These are phyloP conservation scores for Oxycera nigricornis DNA, from an alignment of 2,888 invertebrate genomes.

Conservation along the genomic window DNA sequence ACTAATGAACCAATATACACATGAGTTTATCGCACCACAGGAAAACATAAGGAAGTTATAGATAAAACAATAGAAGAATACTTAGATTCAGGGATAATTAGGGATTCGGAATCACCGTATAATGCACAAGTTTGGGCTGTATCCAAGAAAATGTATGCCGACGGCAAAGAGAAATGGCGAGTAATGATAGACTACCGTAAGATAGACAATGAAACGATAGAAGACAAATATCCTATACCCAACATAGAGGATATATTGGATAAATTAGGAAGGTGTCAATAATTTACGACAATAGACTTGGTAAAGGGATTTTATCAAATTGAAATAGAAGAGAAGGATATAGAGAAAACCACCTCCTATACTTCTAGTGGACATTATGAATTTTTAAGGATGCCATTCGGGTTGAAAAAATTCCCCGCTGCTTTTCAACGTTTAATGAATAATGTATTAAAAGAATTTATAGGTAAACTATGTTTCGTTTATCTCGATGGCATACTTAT, in stretches of 20 bases:
- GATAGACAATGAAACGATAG: no score
- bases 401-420: conserved; percentile 58
- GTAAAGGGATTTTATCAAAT: conserved; percentile 58
- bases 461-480: conserved; percentile 31
- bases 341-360: conserved; percentile 56
- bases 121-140: no score
- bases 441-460: conserved; percentile 48
- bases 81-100: neutral
- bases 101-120: neutral
- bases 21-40: no score
- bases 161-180: no score
- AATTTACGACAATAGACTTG: conserved; percentile 57
- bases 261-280: no score
- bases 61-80: neutral
- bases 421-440: conserved; percentile 55
- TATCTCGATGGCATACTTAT: conserved; percentile 28
- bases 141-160: no score
- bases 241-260: conserved; percentile 56
- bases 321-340: conserved; percentile 50
- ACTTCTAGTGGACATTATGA: conserved; percentile 54
- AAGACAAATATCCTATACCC: conserved; percentile 55
- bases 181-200: no score
- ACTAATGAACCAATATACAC: no score
- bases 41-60: no score
- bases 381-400: conserved; percentile 57